A percentile compares a stretch with the other conserved stretches of the same genome.
phyloP scores from a whole-genome alignment of 2,797 vertebrate species.

The Eospalax fontanierii region DNA sequence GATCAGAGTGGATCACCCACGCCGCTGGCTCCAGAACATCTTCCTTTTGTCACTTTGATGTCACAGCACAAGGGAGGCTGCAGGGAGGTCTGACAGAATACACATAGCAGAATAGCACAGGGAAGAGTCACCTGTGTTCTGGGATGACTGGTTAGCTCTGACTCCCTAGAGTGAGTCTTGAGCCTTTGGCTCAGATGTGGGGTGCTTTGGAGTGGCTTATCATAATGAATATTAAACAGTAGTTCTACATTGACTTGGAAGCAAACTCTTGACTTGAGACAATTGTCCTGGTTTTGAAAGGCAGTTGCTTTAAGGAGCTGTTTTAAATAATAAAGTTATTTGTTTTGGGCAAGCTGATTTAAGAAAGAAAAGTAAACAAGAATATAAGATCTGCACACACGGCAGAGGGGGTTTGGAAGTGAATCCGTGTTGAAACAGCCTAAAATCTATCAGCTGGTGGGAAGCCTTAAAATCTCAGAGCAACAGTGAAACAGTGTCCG shows the following conservation, averaged over 20 bases:
- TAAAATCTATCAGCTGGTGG: too few species aligned
- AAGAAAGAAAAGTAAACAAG: not conserved
- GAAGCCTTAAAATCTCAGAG: not conserved
- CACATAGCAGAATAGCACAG: not conserved
- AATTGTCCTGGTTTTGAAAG: not conserved
- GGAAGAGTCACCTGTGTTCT: fast-evolving
- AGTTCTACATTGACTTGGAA: not conserved
- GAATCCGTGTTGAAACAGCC: not conserved
- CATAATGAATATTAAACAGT: not conserved
- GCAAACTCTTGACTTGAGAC: not conserved
- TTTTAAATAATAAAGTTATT: not conserved
- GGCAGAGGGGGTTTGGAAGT: not conserved
- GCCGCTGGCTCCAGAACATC: too few species aligned
- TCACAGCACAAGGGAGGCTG: too few species aligned
- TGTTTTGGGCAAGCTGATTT: not conserved
- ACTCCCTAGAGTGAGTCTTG: not conserved
- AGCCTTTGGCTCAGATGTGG: not conserved
- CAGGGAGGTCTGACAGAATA: not conserved
- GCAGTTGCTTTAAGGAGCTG: not conserved
- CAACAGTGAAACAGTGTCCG: not conserved
- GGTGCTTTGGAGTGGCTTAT: not conserved
- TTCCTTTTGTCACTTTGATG: too few species aligned
- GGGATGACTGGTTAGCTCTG: not conserved
- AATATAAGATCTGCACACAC: too few species aligned
- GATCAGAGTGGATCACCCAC: not conserved